Percentiles rank a stretch among this genome's conserved stretches.
Evolutionary conservation across 1,140 invertebrate species (phyloP).

Genomic region (Glomeris maerens): DNA sequence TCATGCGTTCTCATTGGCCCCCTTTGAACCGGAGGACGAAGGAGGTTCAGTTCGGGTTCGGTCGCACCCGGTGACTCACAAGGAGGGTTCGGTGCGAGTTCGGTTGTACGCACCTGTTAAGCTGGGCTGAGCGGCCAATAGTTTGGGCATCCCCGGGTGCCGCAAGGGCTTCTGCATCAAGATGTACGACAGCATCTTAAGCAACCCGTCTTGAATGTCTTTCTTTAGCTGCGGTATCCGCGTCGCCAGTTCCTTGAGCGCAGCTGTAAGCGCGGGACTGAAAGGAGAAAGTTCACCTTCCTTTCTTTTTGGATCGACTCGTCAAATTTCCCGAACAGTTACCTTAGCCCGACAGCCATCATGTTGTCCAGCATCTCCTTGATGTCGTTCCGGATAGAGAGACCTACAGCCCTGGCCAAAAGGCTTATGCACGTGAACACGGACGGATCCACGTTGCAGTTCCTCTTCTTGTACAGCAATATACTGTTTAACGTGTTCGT

Average conservation of each 20-base stretch:
- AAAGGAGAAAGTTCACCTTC: slow-evolving; percentile 5
- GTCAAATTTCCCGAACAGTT: slow-evolving; percentile 1
- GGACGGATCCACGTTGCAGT: slow-evolving; percentile 63
- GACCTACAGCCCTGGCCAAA: slow-evolving; percentile 68
- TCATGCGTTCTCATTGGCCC: too few species aligned
- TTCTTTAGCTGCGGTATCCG: slow-evolving; percentile 73
- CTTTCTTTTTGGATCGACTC: too few species aligned
- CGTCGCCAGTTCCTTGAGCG: slow-evolving; percentile 72
- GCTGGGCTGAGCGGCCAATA: neutral
- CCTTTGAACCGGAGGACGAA: too few species aligned
- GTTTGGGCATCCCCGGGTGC: slow-evolving; percentile 54
- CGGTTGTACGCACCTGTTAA: neutral
- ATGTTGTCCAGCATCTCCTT: slow-evolving; percentile 76
- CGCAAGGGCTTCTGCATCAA: slow-evolving; percentile 73
- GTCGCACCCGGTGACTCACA: too few species aligned
- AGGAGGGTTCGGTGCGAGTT: too few species aligned
- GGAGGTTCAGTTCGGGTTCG: too few species aligned
- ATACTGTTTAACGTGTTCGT: too few species aligned
- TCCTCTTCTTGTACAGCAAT: too few species aligned
- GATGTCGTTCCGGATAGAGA: slow-evolving; percentile 58
- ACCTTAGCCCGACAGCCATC: slow-evolving; percentile 67
- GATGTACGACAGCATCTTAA: slow-evolving; percentile 73
- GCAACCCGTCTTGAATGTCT: slow-evolving; percentile 79
- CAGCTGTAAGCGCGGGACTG: slow-evolving; percentile 76
- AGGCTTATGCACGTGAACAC: slow-evolving; percentile 92